Base-by-base conservation (phyloP, 2,888 invertebrate species). In the Margaritifera margaritifera region DNA sequence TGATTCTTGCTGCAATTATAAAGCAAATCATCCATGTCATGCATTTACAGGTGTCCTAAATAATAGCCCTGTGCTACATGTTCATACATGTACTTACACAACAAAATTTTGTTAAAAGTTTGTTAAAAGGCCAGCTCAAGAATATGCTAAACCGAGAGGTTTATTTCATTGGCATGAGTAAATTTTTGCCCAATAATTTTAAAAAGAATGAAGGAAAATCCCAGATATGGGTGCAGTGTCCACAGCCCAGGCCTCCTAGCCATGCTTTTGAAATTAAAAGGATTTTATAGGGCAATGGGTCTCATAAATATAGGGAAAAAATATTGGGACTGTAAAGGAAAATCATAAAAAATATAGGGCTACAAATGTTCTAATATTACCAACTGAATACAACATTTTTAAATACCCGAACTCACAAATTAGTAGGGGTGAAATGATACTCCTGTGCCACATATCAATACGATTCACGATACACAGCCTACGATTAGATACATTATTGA, bases 1-100 rank as follows among this genome's bases (percentile, higher is more conserved):
- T 98, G 92, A 98, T 97, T 90, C 97, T 96, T 59, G 88, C 89
- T 88, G 84, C 15, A 83, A 82, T 59, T 55, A 27, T 66, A 65
- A 56, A 66, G 72, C 55, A 63, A 58, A 62, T 55, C 22, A 27
- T 61, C 15, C n/a, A 55, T 31, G 42, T 22, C 19, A 31, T 25
- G 3, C 18, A 19, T 20, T 8, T 54, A 27, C 6, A 54, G 22
- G 18, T 2, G n/a, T 53, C 15, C 18, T 54, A 53, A 53, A 31
- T 27, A 63, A 54, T n/a, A 11, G 42, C 25, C 15, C 42, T 42
- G 42, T 42, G 42, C 11, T 42, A 42, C 11, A 11, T 42, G 11
- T 42, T 42, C 42, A 11, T n/a, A n/a, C n/a, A n/a, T n/a, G n/a
- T n/a, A n/a, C n/a, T n/a, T n/a, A n/a, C n/a, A n/a, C n/a, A n/a